Evolutionary conservation across 2,888 invertebrate genomes (phyloP), one percentile per base, ranked within the genome.

Genomic region (Acleris laterana): DNA sequence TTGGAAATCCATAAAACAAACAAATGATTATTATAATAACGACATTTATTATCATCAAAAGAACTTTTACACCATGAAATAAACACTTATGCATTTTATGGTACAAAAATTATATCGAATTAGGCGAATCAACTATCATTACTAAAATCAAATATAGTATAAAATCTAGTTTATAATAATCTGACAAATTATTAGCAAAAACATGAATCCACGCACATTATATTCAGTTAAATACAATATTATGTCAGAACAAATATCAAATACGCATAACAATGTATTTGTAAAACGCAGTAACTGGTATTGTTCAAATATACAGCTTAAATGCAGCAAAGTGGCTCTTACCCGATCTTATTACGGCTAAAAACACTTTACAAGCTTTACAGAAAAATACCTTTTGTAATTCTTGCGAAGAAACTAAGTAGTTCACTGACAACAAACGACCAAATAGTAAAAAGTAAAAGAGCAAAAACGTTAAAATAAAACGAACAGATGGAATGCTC

Each of bases 41-140:
- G 83, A 86, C 85, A 86, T 86, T 87, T 87, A 86, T 83, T 84
- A 80, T 78, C 74, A 80, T 71, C 76, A 80, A 84, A 82, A 70
- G 72, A 83, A 80, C 77, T 80, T 38, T 80, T 81, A 84, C 81
- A 83, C 79, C 75, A 75, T 75, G 75, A 77, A 76, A 73, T 72
- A 70, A 73, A 73, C 67, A 73, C 69, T 68, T 60, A 69, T 71
- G 70, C 69, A 73, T 74, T 71, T 52, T 72, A 69, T 38, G 13
- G 68, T 62, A 63, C 69, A 64, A 70, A 69, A 68, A 56, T 64
- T 68, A 69, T 69, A 69, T 57, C 59, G 65, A 61, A 63, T 68
- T 62, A 68, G 65, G 68, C 69, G 67, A 71, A 53, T 62, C 65
- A 62, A 60, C 28, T 58, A 58, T 48, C 53, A 66, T 61, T 51